A percentile compares a stretch with the other conserved stretches of the same genome.
Conservation (phyloP, 2,888 invertebrate species). For the Drosophila barbarae region DNA sequence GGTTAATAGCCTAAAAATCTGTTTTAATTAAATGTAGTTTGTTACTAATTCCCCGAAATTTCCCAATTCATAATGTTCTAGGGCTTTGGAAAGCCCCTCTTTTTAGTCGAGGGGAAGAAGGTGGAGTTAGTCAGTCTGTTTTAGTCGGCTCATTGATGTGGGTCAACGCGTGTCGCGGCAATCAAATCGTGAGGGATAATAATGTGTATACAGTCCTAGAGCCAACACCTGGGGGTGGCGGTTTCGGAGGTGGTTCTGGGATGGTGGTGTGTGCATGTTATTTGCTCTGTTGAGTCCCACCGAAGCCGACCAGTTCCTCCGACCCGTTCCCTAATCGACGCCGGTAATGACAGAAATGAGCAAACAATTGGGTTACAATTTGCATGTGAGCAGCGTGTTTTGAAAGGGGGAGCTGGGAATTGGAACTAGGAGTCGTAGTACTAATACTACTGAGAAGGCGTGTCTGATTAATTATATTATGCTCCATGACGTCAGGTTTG, state of each 20-base stretch:
- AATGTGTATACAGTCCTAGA: slow-evolving; percentile 36
- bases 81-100: neutral
- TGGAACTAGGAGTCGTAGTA: neutral
- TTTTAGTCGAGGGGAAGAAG: no score
- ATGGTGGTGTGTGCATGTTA: slow-evolving; percentile 31
- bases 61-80: neutral
- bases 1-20: neutral
- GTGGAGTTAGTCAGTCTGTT: slow-evolving; percentile 29
- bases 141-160: slow-evolving; percentile 33
- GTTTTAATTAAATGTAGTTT: neutral
- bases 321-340: slow-evolving; percentile 26
- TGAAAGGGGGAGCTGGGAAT: neutral
- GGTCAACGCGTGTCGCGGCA: slow-evolving; percentile 41
- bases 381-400: slow-evolving; percentile 25
- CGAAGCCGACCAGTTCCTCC: neutral
- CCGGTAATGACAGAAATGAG: slow-evolving; percentile 41
- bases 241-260: slow-evolving; percentile 1
- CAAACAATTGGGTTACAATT: slow-evolving; percentile 47
- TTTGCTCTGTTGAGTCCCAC: slow-evolving; percentile 31
- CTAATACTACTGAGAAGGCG: neutral
- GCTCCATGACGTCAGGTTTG: slow-evolving; percentile 3
- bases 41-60: neutral
- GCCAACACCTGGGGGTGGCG: slow-evolving; percentile 26
- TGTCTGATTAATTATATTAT: slow-evolving; percentile 16
- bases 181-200: slow-evolving; percentile 47